Base-by-base conservation (phyloP, 2,888 invertebrate species). In the Hymenopus coronatus region DNA sequence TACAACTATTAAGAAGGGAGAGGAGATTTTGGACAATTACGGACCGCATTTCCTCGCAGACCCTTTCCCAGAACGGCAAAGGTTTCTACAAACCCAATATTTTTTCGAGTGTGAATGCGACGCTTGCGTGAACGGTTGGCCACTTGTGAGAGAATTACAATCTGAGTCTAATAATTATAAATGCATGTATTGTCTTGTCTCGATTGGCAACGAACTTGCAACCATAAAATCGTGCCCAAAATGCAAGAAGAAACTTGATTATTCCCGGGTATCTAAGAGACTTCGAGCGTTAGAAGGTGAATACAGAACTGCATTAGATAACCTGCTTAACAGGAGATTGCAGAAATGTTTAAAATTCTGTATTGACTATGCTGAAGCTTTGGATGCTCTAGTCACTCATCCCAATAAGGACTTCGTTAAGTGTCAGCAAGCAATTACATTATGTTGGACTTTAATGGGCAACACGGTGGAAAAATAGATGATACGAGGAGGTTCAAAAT, bases 1-100 rank as follows among this genome's bases (percentile, higher is more conserved):
- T 20, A 84, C 89, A 30, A n/a, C 40, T 27, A 93, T 94, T 86
- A 90, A 91, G 33, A 92, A 92, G 89, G 94, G 93, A 20, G 91
- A 92, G 27, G 94, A 94, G 91, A 92, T 94, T 46, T 91, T 93
- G 3, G 94, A 94, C 90, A 93, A 94, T 88, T 94, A 94, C 88
- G 94, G 94, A 25, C 93, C 93, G 15, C 92, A 93, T 85, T 94
- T 93, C 90, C 92, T 94, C 7, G 92, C 91, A 8, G 92, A 92
- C 28, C 85, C 91, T 2, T 91, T 91, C 89, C 89, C 91, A 9
- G 91, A 92, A 81, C 92, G 94, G 81, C 92, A 92, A 84, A 91
- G 92, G 81, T 91, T 91, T 85, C 91, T 94, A 28, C 90, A 91
- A 84, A 92, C 92, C 33, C 94, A 94, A 90, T 94, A 94, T 91